Base-by-base conservation (phyloP, 2,113 vertebrate species). In the Chrysemys picta region DNA sequence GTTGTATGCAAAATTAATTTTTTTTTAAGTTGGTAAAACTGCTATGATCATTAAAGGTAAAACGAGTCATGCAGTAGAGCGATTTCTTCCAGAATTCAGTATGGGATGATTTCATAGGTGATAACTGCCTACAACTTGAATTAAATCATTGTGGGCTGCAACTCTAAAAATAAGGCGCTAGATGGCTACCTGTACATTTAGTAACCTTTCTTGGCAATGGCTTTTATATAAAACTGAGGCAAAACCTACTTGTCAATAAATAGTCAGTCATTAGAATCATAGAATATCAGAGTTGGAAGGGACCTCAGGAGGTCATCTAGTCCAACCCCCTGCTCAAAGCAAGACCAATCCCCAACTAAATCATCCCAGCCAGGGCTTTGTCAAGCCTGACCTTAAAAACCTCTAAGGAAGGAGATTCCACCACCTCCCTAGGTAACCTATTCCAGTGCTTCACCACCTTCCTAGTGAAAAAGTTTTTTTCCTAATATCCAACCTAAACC, bases 11-110 rank as follows among this genome's bases (percentile, higher is more conserved):
- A 85, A 47, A 50, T 50, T 50, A 42, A 16, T 13, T 91, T 56
- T 49, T 10, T 91, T 93, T 80, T 45, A 94, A 92, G 53, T 65
- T 19, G 82, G 72, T 59, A 14, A 72, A 89, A 85, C 49, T 3
- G 75, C 54, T 87, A 9, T 85, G 87, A n/a, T 50, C 0, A 0
- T 80, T 90, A 29, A 0, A 0, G 56, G 1, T 38, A 72, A 72
- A 72, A 72, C 8, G 45, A 89, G 25, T 16, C 49, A 31, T 31
- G 72, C 59, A 22, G 78, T 50, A 52, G 47, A 5, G 10, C 95
- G 21, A 31, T 79, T 91, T 85, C 6, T n/a, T 69, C 47, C n/a
- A 53, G 2, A 78, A n/a, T 83, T 7, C 31, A 85, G 57, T 25
- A 87, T 38, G 22, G 24, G 21, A 42, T 76, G 38, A 45, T 75